Base-by-base conservation (phyloP, 2,113 vertebrate species). In the Dasypus novemcinctus region DNA sequence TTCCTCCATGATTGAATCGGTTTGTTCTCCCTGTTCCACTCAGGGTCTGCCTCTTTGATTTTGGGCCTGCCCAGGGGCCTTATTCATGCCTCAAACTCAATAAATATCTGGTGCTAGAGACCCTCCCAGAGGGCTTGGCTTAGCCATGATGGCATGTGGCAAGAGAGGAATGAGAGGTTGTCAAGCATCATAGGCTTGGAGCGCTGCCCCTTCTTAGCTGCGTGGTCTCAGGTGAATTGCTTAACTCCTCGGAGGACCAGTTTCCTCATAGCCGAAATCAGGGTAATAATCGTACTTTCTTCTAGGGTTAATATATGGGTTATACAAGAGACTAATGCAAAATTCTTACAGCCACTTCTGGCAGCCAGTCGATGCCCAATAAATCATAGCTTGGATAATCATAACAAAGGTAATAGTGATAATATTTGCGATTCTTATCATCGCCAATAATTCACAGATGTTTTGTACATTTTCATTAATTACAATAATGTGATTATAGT, bases 401-500 rank as follows among this genome's bases (percentile, higher is more conserved):
- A 61, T 38, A 78, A 29, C 38, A 57, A 33, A 75, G 75, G 29
- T 75, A 59, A 76, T 78, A 68, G 78, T 95, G 61, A 92, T 57
- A 63, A 3, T 54, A 91, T 90, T 11, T 69, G 1, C 81, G 95
- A 41, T 25, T 68, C 49, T 64, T 97, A 80, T 74, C 80, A 87
- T 54, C 86, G 75, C 66, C 87, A 78, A 33, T 74, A 93, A 93
- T 63, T 41, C 43, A n/a, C 46, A 88, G 72, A 52, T 43, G 43
- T 84, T 95, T 94, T 83, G 83, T 89, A 91, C 71, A 72, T 88
- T 78, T 94, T 82, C 68, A 21, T 93, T 93, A 87, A 93, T 85
- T 95, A 92, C 52, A 88, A 27, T 89, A 15, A 27, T 75, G 64
- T 76, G 72, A 93, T 93, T 84, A 76, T 80, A 57, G 84, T 86